A percentile compares a stretch with the other conserved stretches of the same genome.
Conservation (phyloP, 2,888 invertebrate species). For the Sinelater perroti region DNA sequence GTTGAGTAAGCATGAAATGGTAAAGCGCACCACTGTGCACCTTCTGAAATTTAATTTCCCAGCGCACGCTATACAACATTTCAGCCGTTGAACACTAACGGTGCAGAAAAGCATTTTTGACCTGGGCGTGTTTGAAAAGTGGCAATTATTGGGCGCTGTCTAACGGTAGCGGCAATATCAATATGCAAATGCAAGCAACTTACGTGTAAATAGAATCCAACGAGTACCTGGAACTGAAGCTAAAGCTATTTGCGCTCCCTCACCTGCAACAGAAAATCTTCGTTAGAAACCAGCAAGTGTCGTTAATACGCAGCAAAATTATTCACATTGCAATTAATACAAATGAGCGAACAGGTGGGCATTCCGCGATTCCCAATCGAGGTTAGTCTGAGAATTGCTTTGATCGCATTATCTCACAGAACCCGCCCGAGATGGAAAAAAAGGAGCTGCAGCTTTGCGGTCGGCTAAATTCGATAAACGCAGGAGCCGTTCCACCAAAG, state of each 20-base stretch:
- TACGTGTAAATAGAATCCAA: conserved; percentile 1
- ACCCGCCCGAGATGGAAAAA: background rate
- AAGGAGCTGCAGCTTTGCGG: conserved; percentile 12
- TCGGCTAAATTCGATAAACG: conserved; percentile 12
- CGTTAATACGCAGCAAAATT: no score
- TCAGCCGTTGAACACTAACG: no score
- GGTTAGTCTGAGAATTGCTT: conserved; percentile 17
- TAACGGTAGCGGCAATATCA: conserved; percentile 4
- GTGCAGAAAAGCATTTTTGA: no score
- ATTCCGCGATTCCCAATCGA: no score
- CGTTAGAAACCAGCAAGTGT: conserved; percentile 2
- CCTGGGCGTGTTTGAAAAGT: conserved; percentile 1
- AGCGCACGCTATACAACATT: no score
- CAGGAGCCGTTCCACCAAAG: conserved; percentile 1
- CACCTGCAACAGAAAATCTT: conserved; percentile 8
- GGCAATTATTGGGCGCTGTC: conserved; percentile 1
- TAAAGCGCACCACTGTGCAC: background rate
- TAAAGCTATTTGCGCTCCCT: background rate
- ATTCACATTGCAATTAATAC: no score
- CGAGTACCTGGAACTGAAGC: background rate
- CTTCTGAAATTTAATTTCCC: no score
- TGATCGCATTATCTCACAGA: conserved; percentile 5
- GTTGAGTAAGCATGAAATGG: conserved; percentile 7
- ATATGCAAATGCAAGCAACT: conserved; percentile 11
- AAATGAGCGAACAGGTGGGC: no score